A percentile compares a stretch with the other conserved stretches of the same genome.
phyloP scores from a whole-genome alignment of 2,113 vertebrate genomes.

The Elanus axillaris region DNA sequence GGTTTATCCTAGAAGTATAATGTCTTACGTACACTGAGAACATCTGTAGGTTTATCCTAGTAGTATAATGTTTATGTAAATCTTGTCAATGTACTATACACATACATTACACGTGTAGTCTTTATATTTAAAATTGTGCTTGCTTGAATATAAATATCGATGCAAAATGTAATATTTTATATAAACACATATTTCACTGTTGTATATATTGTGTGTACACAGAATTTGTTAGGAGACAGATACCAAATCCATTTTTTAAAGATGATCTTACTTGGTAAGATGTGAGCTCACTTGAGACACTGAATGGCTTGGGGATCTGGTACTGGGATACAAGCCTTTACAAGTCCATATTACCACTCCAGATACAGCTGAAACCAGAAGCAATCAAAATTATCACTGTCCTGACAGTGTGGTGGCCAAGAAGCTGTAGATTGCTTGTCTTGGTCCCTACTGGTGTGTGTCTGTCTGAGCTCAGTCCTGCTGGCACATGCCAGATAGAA shows the following conservation, averaged over 20 bases:
- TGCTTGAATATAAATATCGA: constrained; percentile 57
- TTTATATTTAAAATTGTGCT: constrained; percentile 53
- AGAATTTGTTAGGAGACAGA: constrained; percentile 52
- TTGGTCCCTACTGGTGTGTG: accelerated
- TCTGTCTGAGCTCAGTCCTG: background rate
- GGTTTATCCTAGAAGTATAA: constrained; percentile 25
- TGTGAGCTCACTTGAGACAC: background rate
- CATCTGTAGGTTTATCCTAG: constrained; percentile 47
- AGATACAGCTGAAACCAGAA: background rate
- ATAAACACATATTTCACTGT: constrained; percentile 54
- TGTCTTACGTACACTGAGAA: constrained; percentile 22
- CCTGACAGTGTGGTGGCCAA: background rate
- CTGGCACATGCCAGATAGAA: background rate
- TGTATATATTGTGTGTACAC: constrained; percentile 48
- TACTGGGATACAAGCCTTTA: background rate
- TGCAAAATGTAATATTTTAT: constrained; percentile 63
- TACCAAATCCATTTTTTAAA: constrained; percentile 44
- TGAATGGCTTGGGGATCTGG: background rate
- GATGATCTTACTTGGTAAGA: background rate
- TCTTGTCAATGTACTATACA: constrained; percentile 55
- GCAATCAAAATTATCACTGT: background rate
- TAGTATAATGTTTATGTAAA: constrained; percentile 40
- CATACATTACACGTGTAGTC: constrained; percentile 35
- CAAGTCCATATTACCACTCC: background rate
- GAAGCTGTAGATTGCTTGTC: background rate